A percentile compares a stretch with the other conserved stretches of the same genome.
These are phyloP conservation scores for Cairina moschata DNA, from an alignment of 2,113 vertebrate genomes.

Conservation along the genomic window DNA sequence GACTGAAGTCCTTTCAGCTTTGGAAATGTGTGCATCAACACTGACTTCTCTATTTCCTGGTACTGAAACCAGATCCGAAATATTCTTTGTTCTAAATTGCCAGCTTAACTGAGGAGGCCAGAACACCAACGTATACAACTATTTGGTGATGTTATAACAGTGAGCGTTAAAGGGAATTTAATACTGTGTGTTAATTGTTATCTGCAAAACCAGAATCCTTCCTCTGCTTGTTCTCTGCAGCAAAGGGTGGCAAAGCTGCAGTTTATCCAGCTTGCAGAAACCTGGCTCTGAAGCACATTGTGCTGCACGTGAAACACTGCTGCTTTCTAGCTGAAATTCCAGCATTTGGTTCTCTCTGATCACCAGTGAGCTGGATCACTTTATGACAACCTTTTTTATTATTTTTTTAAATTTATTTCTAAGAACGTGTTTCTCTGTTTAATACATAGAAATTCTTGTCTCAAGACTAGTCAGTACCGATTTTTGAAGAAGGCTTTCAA, in stretches of 20 bases:
- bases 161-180: not conserved
- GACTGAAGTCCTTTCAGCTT: conserved; percentile 63
- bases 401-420: not conserved
- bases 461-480: not conserved
- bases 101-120: not conserved
- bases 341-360: not conserved
- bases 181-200: not conserved
- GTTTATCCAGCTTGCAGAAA: not conserved
- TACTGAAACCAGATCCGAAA: conserved; percentile 45
- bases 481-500: not conserved
- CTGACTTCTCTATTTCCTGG: conserved; percentile 47
- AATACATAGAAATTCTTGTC: not conserved
- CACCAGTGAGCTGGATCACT: not conserved
- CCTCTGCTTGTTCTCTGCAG: not conserved
- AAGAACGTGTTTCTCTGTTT: not conserved
- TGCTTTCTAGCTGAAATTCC: not conserved
- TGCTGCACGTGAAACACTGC: not conserved
- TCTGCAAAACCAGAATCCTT: not conserved
- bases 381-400: not conserved
- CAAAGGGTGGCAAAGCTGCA: not conserved
- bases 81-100: conserved; percentile 23
- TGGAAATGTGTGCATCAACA: conserved; percentile 64
- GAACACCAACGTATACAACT: not conserved
- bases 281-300: not conserved
- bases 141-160: not conserved